A percentile compares a stretch with the other conserved stretches of the same genome.
Evolutionary conservation across 1,140 invertebrate genomes (phyloP).

Genomic region (Tyrophagus putrescentiae): DNA sequence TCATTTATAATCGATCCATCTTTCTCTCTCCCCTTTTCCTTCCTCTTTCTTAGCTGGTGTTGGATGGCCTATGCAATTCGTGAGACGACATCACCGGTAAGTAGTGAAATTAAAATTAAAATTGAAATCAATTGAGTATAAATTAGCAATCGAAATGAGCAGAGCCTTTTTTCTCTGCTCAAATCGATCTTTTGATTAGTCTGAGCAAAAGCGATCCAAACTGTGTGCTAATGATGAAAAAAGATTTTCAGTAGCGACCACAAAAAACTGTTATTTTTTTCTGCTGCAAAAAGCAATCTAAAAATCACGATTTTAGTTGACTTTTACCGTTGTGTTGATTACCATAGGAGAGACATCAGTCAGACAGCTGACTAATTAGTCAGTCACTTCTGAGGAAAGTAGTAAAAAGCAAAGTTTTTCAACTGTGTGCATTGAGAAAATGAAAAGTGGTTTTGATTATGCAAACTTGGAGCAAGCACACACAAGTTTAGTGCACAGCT

Average conservation of each 20-base stretch:
- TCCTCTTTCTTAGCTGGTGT: slow-evolving; percentile 18
- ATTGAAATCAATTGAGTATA: too few relatives aligned
- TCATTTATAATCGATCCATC: not conserved
- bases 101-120: not conserved
- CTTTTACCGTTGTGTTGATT: too few relatives aligned
- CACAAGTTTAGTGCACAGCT: too few relatives aligned
- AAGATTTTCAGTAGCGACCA: not conserved
- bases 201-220: not conserved
- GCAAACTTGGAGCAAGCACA: too few relatives aligned
- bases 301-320: too few relatives aligned
- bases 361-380: too few relatives aligned
- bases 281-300: not conserved
- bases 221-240: not conserved
- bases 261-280: not conserved
- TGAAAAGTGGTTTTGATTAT: too few relatives aligned
- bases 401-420: too few relatives aligned
- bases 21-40: not conserved
- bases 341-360: too few relatives aligned
- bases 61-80: slow-evolving; percentile 22
- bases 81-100: slow-evolving; percentile 17
- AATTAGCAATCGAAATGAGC: not conserved
- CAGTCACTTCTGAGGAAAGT: too few relatives aligned
- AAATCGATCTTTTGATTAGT: not conserved
- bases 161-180: not conserved
- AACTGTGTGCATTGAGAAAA: too few relatives aligned